Conservation (phyloP, 2,113 vertebrate genomes). For the Rhinopomastus cyanomelas region DNA sequence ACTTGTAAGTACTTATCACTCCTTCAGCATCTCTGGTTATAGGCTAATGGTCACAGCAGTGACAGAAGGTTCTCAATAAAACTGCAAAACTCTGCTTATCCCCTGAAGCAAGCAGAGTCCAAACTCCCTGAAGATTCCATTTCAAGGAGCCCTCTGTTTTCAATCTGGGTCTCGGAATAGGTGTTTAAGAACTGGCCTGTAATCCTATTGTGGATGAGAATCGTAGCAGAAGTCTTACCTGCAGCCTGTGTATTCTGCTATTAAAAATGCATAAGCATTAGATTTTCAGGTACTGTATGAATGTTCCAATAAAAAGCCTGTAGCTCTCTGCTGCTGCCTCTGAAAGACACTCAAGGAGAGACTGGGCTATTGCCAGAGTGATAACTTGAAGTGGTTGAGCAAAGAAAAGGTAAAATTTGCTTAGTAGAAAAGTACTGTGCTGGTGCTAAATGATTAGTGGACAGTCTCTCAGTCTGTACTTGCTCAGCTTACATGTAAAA, state of each 20-base stretch:
- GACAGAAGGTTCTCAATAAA: not conserved
- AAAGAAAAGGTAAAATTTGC: not conserved
- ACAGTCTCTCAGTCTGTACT: not conserved
- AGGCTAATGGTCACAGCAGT: not conserved
- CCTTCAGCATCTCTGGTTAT: not conserved
- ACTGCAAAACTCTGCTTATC: not conserved
- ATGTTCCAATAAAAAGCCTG: not conserved
- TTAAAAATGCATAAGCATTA: not conserved
- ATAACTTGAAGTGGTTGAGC: not conserved
- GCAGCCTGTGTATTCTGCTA: not conserved
- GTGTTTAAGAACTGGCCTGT: not conserved
- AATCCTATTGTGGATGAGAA: not conserved
- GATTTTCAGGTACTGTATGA: not conserved
- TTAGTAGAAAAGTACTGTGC: not conserved
- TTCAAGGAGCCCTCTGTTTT: not conserved
- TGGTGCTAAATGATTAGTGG: not conserved
- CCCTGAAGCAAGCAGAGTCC: not conserved
- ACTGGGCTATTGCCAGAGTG: not conserved
- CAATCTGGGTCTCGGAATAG: not conserved
- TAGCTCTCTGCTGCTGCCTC: not conserved
- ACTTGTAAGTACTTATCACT: not conserved
- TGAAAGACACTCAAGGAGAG: slow-evolving; percentile 21
- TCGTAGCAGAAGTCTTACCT: not conserved
- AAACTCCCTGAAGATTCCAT: not conserved
- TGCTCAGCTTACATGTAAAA: not conserved